Conservation (phyloP, 2,888 invertebrate species). For the Acanthosepion esculentum region DNA sequence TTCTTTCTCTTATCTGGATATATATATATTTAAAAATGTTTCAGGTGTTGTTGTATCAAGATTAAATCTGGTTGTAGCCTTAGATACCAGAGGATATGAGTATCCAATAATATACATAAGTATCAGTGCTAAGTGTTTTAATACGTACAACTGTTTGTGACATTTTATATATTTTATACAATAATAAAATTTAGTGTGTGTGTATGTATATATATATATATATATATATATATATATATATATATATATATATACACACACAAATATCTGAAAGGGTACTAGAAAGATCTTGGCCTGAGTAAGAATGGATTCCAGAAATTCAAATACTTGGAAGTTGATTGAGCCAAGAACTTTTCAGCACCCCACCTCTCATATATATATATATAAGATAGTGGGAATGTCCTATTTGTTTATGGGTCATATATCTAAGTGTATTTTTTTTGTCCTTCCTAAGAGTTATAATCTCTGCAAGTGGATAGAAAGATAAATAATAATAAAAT, state of each 20-base stretch:
- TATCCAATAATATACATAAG: background rate
- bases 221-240: background rate
- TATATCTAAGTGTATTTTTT: background rate
- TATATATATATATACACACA: background rate
- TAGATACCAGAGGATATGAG: background rate
- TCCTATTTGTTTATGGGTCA: background rate
- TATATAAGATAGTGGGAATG: background rate
- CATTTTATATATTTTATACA: background rate
- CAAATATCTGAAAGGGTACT: too few relatives aligned
- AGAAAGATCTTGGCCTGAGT: too few relatives aligned
- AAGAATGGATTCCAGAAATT: too few relatives aligned
- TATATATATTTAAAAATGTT: too few relatives aligned
- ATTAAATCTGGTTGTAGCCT: background rate
- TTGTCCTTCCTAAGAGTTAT: background rate
- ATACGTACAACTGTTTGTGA: background rate
- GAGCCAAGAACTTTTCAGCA: too few relatives aligned
- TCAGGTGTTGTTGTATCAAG: background rate
- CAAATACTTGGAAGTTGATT: too few relatives aligned
- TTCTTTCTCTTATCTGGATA: too few relatives aligned
- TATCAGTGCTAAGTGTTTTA: background rate
- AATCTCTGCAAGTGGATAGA: background rate
- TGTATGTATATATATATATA: background rate
- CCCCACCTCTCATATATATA: too few relatives aligned
- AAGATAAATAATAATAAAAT: conserved; percentile 44
- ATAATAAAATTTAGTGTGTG: background rate